A percentile compares a stretch with the other conserved stretches of the same genome.
phyloP scores from a whole-genome alignment of 92 coral and sea anemone genomes.

The Paragorgia papillata region DNA sequence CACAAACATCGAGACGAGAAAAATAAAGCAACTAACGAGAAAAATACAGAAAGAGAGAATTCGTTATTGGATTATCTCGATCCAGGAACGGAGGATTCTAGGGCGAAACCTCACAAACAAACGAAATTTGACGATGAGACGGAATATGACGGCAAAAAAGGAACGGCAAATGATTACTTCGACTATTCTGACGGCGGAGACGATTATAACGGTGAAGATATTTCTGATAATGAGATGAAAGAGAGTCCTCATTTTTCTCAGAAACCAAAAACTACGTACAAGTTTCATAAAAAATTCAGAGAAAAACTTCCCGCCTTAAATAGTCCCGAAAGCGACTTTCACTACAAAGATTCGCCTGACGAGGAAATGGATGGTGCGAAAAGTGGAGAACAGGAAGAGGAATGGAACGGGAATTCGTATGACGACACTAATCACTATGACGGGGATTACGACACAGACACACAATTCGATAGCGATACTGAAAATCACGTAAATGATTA shows the following conservation, averaged over 20 bases:
- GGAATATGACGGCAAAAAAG: background rate
- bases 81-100: background rate
- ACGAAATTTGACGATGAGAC: background rate
- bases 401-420: background rate
- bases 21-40: background rate
- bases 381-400: conserved; percentile 6
- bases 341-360: background rate
- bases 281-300: background rate
- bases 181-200: background rate
- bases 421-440: conserved; percentile 1
- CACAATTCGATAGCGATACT: background rate
- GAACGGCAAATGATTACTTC: background rate
- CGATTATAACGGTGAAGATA: background rate
- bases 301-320: background rate
- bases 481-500: background rate
- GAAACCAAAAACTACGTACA: conserved; percentile 39
- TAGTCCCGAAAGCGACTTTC: background rate
- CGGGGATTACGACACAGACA: background rate
- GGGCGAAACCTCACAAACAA: background rate
- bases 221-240: background rate
- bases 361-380: background rate
- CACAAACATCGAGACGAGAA: background rate
- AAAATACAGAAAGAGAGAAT: background rate
- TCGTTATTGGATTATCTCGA: background rate
- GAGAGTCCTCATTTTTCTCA: background rate